phyloP scores from a whole-genome alignment of 2,888 invertebrate genomes.

The Volucella zonaria region DNA sequence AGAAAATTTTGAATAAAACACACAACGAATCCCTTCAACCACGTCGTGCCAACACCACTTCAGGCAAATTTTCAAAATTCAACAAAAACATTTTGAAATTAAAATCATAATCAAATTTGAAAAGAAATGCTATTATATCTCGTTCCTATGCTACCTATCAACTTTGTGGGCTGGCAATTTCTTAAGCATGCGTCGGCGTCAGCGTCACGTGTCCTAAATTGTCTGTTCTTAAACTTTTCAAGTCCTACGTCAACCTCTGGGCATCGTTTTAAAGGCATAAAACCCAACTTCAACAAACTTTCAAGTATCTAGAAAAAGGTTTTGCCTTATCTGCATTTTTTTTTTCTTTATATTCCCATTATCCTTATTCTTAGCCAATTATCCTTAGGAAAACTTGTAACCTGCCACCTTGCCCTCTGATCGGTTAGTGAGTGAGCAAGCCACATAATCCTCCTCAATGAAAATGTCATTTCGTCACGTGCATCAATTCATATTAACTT shows the following conservation, averaged over 20 bases:
- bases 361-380: slow-evolving; percentile 47
- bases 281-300: not conserved
- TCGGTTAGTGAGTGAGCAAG: not conserved
- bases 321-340: slow-evolving; percentile 8
- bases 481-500: slow-evolving; percentile 64
- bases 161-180: too few relatives aligned
- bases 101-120: too few relatives aligned
- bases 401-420: slow-evolving; percentile 5
- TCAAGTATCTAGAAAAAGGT: not conserved
- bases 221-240: not conserved
- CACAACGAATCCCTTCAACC: too few relatives aligned
- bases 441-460: slow-evolving; percentile 58
- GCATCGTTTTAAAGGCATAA: not conserved
- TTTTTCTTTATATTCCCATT: slow-evolving; percentile 19
- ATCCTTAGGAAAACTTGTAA: slow-evolving; percentile 7
- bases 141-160: too few relatives aligned
- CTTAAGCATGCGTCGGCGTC: too few relatives aligned
- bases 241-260: not conserved
- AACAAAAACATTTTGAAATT: too few relatives aligned
- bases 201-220: too few relatives aligned
- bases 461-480: slow-evolving; percentile 68
- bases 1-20: too few relatives aligned
- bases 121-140: too few relatives aligned
- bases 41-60: too few relatives aligned
- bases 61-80: too few relatives aligned